phyloP scores from a whole-genome alignment of 1,140 invertebrate genomes.

The Aporrectodea caliginosa region DNA sequence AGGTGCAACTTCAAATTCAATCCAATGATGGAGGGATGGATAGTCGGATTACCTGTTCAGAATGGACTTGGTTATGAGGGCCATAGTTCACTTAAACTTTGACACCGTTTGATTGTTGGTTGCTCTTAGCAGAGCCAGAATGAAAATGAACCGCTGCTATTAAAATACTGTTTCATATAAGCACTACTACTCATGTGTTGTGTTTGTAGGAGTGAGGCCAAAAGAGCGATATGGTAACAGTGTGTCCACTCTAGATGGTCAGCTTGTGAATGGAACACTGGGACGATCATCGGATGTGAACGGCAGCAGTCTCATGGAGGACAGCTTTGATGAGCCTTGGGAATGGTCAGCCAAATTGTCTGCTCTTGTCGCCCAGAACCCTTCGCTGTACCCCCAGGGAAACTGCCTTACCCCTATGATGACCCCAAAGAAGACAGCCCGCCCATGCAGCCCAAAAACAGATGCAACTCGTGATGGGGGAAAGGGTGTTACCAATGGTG shows the following conservation, averaged over 20 bases:
- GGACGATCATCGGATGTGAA: neutral
- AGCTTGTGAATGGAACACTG: neutral
- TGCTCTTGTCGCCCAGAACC: neutral
- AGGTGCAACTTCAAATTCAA: too few species aligned
- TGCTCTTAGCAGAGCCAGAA: too few species aligned
- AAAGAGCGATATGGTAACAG: neutral
- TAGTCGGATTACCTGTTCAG: too few species aligned
- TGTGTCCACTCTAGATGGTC: too few species aligned
- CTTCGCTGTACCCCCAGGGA: neutral
- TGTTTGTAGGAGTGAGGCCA: neutral
- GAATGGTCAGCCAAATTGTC: neutral
- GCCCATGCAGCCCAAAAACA: neutral
- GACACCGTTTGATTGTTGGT: too few species aligned
- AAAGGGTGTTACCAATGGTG: neutral
- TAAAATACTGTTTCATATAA: neutral
- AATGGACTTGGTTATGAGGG: too few species aligned
- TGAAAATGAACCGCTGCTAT: too few species aligned
- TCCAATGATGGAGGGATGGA: too few species aligned
- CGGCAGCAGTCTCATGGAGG: neutral
- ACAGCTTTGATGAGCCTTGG: neutral
- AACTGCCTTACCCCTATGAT: neutral
- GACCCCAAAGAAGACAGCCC: neutral
- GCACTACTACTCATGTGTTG: too few species aligned
- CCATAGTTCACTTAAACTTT: too few species aligned
- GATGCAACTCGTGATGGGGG: neutral